Evolutionary conservation across 1,140 invertebrate species (phyloP), one percentile per base, ranked within the genome.

Genomic region (Diprion similis): DNA sequence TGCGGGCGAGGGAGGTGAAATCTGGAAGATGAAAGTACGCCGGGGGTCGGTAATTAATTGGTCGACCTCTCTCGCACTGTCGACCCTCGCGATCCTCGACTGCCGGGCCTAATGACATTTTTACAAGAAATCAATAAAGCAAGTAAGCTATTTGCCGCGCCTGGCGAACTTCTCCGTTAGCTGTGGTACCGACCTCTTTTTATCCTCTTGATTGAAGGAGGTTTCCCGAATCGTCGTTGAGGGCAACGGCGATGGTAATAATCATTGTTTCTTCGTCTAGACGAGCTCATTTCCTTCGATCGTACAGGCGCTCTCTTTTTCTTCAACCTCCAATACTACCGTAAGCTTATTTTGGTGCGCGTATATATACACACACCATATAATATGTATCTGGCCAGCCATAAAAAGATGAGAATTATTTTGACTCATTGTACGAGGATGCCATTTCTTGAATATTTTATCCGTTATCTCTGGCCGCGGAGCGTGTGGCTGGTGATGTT

Each of bases 41-140:
- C 24, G 76, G 76, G 80, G 73, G 76, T 79, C 74, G 73, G 71
- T 78, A 80, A 82, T 82, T 82, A 81, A 82, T 81, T 76, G 80
- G 77, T 73, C 64, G 74, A 75, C 65, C 71, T 73, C 75, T 74
- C 73, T 71, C 66, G 13, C 13, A 64, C 59, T 64, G 13, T 64
- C 59, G 59, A 17, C 59, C 17, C 59, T 18, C 59, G 13, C 59
- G 24, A 37, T 37, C 24, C 24, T 37, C 24, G 24, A 73, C 77
- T 74, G 76, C 76, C 74, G 37, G 24, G 67, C 75, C 65, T 78
- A 77, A 78, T 76, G 65, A 76, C 73, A 72, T 83, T 78, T 77
- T 74, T 73, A 70, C 24, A 15, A 68, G 67, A 18, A 68, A 68
- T 68, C 67, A 68, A 68, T 68, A 68, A 68, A n/a, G 24, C 24